These are phyloP conservation scores for Oncorhynchus keta DNA, from an alignment of 2,113 vertebrate species.

Conservation along the genomic window DNA sequence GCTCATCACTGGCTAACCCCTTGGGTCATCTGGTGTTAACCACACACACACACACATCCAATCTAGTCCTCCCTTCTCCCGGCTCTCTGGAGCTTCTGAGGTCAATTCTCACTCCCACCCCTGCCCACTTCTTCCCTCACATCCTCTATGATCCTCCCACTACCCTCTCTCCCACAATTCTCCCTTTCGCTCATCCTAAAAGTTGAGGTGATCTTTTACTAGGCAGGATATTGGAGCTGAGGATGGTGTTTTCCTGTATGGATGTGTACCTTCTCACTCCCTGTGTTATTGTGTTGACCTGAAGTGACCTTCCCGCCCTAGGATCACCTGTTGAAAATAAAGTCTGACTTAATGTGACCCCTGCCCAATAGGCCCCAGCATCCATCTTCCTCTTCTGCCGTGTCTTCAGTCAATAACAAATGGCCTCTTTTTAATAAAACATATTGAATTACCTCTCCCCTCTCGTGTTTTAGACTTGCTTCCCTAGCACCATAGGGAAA, in stretches of 20 bases:
- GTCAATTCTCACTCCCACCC: constrained; percentile 40
- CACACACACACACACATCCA: constrained; percentile 60
- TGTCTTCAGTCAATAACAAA: not conserved
- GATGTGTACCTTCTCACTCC: not conserved
- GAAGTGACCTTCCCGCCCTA: not conserved
- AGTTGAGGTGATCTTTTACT: not conserved
- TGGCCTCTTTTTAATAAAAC: too few species aligned
- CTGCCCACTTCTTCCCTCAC: constrained; percentile 16
- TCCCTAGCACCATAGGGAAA: too few species aligned
- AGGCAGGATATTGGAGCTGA: not conserved
- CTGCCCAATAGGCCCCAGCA: not conserved
- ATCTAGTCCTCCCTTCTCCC: constrained; percentile 35
- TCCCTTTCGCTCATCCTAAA: not conserved
- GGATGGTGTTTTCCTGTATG: not conserved
- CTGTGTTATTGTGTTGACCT: not conserved
- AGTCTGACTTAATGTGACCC: not conserved
- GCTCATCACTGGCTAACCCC: constrained; percentile 43
- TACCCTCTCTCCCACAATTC: not conserved
- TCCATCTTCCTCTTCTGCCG: not conserved
- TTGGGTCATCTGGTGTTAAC: constrained; percentile 34
- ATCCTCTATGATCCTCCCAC: not conserved
- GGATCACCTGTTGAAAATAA: not conserved
- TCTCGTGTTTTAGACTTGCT: too few species aligned
- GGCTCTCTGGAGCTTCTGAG: constrained; percentile 39
- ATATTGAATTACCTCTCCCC: too few species aligned